phyloP scores from a whole-genome alignment of 1,140 invertebrate genomes.

The Helicoverpa armigera region DNA sequence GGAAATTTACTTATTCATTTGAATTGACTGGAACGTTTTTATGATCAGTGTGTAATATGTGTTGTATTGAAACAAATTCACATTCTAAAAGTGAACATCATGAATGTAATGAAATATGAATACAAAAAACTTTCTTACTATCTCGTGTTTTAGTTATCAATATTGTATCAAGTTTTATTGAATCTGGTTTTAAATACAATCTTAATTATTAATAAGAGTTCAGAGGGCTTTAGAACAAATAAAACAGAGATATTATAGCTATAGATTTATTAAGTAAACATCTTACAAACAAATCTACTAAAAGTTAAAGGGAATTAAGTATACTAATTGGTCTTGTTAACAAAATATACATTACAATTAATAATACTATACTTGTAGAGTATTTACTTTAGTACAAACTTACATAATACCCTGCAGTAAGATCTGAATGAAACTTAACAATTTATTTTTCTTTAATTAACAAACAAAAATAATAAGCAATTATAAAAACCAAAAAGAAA shows the following conservation, averaged over 20 bases:
- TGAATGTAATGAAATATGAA: too few species aligned
- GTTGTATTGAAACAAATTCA: too few species aligned
- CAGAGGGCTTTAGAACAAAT: not conserved
- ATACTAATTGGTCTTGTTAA: not conserved
- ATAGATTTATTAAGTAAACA: constrained; percentile 15
- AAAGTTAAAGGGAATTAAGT: not conserved
- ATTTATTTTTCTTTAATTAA: constrained; percentile 14
- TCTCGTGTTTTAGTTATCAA: too few species aligned
- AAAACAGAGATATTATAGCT: not conserved
- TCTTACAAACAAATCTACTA: constrained; percentile 14
- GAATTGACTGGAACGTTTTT: too few species aligned
- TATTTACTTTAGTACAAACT: not conserved
- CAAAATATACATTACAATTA: constrained; percentile 19
- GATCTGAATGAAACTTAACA: constrained; percentile 1
- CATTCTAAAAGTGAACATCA: too few species aligned
- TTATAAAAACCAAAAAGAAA: not conserved
- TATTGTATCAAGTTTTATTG: too few species aligned
- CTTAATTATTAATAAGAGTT: too few species aligned
- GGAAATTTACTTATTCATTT: too few species aligned
- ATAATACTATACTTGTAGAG: not conserved
- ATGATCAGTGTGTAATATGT: too few species aligned
- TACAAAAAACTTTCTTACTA: too few species aligned
- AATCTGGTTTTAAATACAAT: too few species aligned
- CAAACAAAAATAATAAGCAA: constrained; percentile 19
- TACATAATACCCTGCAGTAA: constrained; percentile 12